phyloP scores from a whole-genome alignment of 2,797 vertebrate species.

The Parotocinclus haroldoi region DNA sequence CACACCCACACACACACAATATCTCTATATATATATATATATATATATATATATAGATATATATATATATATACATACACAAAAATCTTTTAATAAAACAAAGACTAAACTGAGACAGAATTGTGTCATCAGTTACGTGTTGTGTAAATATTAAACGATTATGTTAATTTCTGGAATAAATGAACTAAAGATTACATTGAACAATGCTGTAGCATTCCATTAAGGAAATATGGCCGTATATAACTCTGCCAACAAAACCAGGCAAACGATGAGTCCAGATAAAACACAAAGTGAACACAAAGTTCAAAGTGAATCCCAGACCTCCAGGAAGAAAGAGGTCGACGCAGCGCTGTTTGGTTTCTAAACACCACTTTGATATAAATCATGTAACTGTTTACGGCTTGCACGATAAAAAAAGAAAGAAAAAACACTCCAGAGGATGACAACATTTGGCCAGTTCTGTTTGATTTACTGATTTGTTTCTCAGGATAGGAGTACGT shows the following conservation, averaged over 20 bases:
- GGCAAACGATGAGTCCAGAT: constrained; percentile 6
- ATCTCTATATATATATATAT: no score
- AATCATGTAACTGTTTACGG: constrained; percentile 44
- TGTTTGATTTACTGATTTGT: constrained; percentile 35
- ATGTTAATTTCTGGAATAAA: no score
- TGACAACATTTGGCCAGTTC: constrained; percentile 24
- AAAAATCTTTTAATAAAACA: no score
- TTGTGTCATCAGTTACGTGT: no score
- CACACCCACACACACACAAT: no score
- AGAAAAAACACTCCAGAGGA: constrained; percentile 26
- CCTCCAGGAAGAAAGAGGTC: constrained; percentile 23
- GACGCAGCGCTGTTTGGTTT: constrained; percentile 41
- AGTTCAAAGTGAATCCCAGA: constrained; percentile 17
- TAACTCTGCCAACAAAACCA: constrained; percentile 8
- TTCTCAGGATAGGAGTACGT: constrained; percentile 27
- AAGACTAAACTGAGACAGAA: no score
- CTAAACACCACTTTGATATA: constrained; percentile 41
- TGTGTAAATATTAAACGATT: no score
- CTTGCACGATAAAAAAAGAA: constrained; percentile 29
- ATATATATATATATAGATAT: no score
- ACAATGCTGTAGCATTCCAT: no score
- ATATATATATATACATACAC: no score
- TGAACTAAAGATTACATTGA: no score
- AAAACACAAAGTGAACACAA: constrained; percentile 19
- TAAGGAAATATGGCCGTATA: constrained; percentile 13